Percentiles rank a stretch among this genome's conserved stretches.
phyloP scores from a whole-genome alignment of 2,797 vertebrate genomes.

The Anomalospiza imberbis region DNA sequence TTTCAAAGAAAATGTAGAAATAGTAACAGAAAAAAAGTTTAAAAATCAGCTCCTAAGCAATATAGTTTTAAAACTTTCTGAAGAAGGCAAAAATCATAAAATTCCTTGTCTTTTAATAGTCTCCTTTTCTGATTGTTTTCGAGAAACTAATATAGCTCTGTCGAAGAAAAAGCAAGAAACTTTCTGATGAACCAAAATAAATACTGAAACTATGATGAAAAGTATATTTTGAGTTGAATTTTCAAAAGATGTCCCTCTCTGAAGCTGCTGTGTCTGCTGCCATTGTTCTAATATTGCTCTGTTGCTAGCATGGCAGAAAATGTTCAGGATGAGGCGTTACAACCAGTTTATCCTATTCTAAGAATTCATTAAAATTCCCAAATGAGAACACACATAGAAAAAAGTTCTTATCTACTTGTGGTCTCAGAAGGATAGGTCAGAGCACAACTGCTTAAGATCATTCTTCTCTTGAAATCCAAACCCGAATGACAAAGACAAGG shows the following conservation, averaged over 20 bases:
- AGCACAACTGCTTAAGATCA: neutral
- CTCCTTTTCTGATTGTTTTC: neutral
- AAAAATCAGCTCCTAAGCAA: neutral
- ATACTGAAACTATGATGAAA: neutral
- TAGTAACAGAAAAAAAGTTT: neutral
- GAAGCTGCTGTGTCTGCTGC: neutral
- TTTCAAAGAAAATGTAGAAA: neutral
- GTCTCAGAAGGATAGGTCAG: neutral
- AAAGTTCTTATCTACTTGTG: neutral
- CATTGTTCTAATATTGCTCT: neutral
- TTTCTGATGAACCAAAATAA: neutral
- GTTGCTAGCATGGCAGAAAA: neutral
- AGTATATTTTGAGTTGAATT: neutral
- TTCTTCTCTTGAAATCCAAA: neutral
- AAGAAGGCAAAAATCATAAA: neutral
- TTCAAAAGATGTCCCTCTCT: neutral
- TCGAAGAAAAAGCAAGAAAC: neutral
- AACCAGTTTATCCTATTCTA: neutral
- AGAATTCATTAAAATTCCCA: neutral
- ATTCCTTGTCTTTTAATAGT: neutral
- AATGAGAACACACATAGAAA: neutral
- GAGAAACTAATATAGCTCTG: neutral
- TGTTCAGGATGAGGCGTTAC: neutral
- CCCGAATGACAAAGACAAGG: neutral
- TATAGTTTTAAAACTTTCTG: neutral